Base-by-base conservation (phyloP, 2,888 invertebrate genomes). In the Bimastos eiseni region DNA sequence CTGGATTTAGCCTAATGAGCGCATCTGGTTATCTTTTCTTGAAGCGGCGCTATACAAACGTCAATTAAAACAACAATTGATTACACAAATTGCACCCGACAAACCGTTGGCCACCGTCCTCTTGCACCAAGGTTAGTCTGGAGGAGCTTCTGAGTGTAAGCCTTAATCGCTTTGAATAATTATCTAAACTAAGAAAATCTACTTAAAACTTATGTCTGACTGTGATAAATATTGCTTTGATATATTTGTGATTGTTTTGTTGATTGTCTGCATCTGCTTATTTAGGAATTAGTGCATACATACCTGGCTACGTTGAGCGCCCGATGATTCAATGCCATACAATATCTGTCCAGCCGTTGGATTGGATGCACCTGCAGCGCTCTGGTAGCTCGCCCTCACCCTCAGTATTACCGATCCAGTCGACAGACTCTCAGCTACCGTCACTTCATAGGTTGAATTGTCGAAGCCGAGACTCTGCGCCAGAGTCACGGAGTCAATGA, bases 311-410 rank as follows among this genome's bases (percentile, higher is more conserved):
- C 37, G 86, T 86, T 86, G 86, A 86, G 86, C 30, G 36, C 86
- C 37, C n/a, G n/a, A n/a, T 86, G 36, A 24, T 1, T 86, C 86
- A 19, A 86, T 86, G 34, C 36, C 34, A 33, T 86, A 86, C 36
- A 21, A 8, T 86, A 86, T 86, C 34, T 86, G 86, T 36, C 34
- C 86, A 33, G 86, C 6, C 5, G 1, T 37, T 36, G 86, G 37
- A 37, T 8, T 19, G 0, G 34, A 34, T 86, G 36, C 33, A 33
- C 86, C 36, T 11, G 33, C 30, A 36, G 34, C n/a, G 4, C 86
- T 36, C 86, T 86, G 86, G 36, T 86, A 86, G 86, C 86, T 86
- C 6, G 86, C 86, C 36, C 24, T 34, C 86, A 86, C 86, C 34
- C 37, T 34, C 36, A 86, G n/a, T 15, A 86, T 37, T 13, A 34